A percentile compares a stretch with the other conserved stretches of the same genome.
These are phyloP conservation scores for Triops longicaudatus DNA, from an alignment of 1,140 invertebrate species.

Conservation along the genomic window DNA sequence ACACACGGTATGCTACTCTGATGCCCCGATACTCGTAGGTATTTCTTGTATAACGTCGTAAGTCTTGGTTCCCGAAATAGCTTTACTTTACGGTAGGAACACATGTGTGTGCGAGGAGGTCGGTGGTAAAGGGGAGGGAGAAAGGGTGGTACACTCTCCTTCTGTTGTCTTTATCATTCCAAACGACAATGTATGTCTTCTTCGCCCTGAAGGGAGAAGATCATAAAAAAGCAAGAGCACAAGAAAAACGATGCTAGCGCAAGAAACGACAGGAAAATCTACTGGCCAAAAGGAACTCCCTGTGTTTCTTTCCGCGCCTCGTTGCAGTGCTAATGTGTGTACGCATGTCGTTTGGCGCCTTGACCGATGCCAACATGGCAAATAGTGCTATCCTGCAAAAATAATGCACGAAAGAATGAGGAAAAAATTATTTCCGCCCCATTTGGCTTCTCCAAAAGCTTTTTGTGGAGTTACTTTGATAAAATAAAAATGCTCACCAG, in stretches of 20 bases:
- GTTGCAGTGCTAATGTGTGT: conserved; percentile 8
- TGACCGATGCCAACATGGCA: conserved; percentile 10
- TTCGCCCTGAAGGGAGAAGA: not conserved
- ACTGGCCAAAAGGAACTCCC: not conserved
- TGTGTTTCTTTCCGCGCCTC: not conserved
- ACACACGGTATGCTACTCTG: not conserved
- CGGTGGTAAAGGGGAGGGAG: not conserved
- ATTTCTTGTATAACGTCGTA: not conserved
- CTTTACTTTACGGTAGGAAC: not conserved
- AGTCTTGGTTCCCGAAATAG: not conserved
- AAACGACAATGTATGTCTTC: not conserved
- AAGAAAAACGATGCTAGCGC: not conserved
- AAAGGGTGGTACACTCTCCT: too few relatives aligned
- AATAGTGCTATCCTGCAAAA: not conserved
- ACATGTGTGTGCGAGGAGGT: not conserved
- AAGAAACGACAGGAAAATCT: not conserved
- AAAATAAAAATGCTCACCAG: not conserved
- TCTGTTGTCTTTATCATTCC: not conserved
- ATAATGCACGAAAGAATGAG: not conserved
- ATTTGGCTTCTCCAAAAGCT: not conserved
- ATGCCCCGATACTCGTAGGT: not conserved
- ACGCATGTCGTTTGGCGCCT: not conserved
- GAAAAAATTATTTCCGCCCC: not conserved
- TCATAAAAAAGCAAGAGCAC: not conserved
- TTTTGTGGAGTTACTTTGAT: too few relatives aligned